Evolutionary conservation across 2,888 invertebrate genomes (phyloP), one percentile per base, ranked within the genome.

Genomic region (Troides aeacus): DNA sequence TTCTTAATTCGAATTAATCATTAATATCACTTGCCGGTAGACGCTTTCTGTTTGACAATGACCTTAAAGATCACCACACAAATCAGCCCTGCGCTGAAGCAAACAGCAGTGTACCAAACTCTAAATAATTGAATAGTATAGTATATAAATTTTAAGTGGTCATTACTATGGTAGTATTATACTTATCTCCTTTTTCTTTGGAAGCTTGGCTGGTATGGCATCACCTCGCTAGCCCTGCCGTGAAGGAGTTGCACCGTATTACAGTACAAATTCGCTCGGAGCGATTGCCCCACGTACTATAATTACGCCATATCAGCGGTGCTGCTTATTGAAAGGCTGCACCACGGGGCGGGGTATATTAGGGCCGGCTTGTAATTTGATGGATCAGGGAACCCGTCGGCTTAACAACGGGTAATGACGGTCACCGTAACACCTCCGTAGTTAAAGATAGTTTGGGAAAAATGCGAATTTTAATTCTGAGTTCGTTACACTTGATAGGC

Each of bases 251-350:
- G 75, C 77, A 79, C 81, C 79, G 81, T 81, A 82, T 84, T 83
- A 79, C 83, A 78, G 81, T 78, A 81, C 83, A 82, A 85, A 88
- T 87, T 81, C 84, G 87, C 88, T 85, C 81, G 83, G 77, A 86
- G 88, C 84, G 76, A 79, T 78, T 79, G 78, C 78, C 77, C 30
- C 81, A 78, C 78, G 82, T 82, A 87, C 90, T 89, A 86, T 91
- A 91, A 92, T 92, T 91, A 92, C 84, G 87, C 81, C 82, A 86
- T 87, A 90, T 91, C 90, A 87, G 91, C 91, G 90, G 92, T 85
- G 84, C 87, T 80, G 88, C 85, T 83, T 91, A 90, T 91, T 92
- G 90, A 91, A 91, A 90, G 90, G 89, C 84, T 85, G 81, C 82
- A 77, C 74, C 78, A 81, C 82, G 86, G 88, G 92, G 91, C 91